A percentile compares a stretch with the other conserved stretches of the same genome.
Evolutionary conservation across 2,888 invertebrate species (phyloP).

Genomic region (Ochropleura plecta): DNA sequence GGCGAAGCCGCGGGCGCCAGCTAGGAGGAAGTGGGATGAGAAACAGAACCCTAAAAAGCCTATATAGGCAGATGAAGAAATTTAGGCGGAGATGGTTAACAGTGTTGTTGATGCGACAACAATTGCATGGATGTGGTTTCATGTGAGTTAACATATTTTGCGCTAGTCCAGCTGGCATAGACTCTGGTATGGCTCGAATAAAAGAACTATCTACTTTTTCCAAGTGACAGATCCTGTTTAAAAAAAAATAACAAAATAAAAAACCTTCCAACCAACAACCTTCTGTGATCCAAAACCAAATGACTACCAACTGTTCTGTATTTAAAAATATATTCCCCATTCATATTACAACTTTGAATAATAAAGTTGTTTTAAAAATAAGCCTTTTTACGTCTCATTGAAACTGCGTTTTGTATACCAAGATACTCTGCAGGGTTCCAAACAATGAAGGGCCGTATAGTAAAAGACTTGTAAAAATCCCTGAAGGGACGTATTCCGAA

Average conservation of each 20-base stretch:
- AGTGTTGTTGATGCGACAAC: too few species aligned
- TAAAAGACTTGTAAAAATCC: conserved; percentile 51
- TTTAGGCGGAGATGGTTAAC: neutral
- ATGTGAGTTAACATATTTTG: neutral
- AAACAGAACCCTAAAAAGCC: too few species aligned
- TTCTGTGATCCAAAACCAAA: conserved; percentile 14
- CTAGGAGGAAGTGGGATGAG: too few species aligned
- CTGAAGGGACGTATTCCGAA: conserved; percentile 40
- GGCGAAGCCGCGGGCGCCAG: too few species aligned
- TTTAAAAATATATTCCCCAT: conserved; percentile 23
- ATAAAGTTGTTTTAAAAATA: conserved; percentile 21
- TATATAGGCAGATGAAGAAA: neutral
- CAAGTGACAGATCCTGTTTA: too few species aligned
- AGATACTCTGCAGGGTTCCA: conserved; percentile 34
- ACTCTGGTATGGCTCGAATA: neutral
- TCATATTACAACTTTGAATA: conserved; percentile 2
- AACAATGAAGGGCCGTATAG: conserved; percentile 49
- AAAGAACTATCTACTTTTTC: neutral
- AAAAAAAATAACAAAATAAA: too few species aligned
- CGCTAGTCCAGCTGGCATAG: neutral
- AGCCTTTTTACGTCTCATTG: conserved; percentile 7
- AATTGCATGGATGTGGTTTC: neutral
- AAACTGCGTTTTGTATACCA: conserved; percentile 40
- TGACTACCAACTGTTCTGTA: conserved; percentile 7
- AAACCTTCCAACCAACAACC: too few species aligned